A percentile compares a stretch with the other conserved stretches of the same genome.
Conservation (phyloP, 2,113 vertebrate species). For the Pogonocichla stellata region DNA sequence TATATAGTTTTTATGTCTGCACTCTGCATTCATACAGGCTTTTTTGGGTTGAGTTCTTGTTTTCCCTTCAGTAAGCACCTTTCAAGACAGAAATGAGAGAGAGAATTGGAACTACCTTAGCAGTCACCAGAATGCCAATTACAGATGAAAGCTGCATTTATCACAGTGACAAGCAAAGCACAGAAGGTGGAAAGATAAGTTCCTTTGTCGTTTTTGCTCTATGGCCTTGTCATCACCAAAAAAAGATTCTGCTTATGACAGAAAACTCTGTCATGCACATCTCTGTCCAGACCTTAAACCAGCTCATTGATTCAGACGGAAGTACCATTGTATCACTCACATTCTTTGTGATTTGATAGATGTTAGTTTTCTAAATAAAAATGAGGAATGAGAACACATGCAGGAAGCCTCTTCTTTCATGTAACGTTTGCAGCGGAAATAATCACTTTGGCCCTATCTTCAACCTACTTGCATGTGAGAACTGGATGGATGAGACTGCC, state of each 20-base stretch:
- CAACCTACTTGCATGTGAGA: not conserved
- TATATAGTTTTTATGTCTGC: not conserved
- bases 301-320: not conserved
- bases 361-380: not conserved
- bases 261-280: not conserved
- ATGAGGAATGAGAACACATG: not conserved
- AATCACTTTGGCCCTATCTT: not conserved
- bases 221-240: not conserved
- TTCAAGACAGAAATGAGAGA: not conserved
- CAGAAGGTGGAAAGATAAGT: not conserved
- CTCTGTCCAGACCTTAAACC: not conserved
- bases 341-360: not conserved
- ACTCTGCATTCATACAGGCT: fast-evolving
- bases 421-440: not conserved
- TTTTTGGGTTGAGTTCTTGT: not conserved
- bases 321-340: not conserved
- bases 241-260: not conserved
- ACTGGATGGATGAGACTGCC: not conserved
- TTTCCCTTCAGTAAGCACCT: not conserved
- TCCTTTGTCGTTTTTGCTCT: not conserved
- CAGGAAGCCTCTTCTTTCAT: not conserved
- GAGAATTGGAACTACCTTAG: not conserved
- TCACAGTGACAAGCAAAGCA: not conserved
- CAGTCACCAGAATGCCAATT: not conserved
- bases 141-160: not conserved